Evolutionary conservation across 2,888 invertebrate species (phyloP).

Genomic region (Busseola fusca): DNA sequence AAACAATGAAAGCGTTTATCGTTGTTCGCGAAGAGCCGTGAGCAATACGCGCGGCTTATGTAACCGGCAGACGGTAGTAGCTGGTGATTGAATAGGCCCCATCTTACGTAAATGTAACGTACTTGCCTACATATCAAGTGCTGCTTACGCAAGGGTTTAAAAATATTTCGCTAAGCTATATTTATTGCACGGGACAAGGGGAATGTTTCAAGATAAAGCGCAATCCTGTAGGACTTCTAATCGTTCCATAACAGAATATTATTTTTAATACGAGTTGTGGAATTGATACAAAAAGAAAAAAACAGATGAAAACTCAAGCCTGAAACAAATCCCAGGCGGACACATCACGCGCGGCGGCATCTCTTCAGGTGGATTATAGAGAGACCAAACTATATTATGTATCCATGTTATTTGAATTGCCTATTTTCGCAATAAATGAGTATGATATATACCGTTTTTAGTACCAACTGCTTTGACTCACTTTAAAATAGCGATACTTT

Average conservation of each 20-base stretch:
- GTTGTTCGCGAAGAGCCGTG: slow-evolving; percentile 69
- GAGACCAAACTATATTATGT: no score
- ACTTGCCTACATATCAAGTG: slow-evolving; percentile 79
- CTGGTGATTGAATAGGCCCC: slow-evolving; percentile 83
- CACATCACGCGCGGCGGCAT: no score
- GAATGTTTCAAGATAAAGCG: background rate
- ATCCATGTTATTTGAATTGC: no score
- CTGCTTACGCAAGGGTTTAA: slow-evolving; percentile 74
- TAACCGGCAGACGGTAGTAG: slow-evolving; percentile 79
- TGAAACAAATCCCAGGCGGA: slow-evolving; percentile 18
- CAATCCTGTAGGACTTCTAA: background rate
- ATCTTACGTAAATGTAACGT: slow-evolving; percentile 85
- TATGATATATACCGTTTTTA: no score
- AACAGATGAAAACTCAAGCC: slow-evolving; percentile 14
- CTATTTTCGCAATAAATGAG: no score
- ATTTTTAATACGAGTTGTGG: background rate
- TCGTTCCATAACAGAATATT: background rate
- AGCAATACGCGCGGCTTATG: slow-evolving; percentile 75
- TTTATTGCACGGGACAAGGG: slow-evolving; percentile 20
- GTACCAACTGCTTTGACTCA: slow-evolving; percentile 13
- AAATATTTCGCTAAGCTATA: slow-evolving; percentile 64
- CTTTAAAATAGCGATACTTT: slow-evolving; percentile 37
- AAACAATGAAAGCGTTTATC: slow-evolving; percentile 66
- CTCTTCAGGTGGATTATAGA: no score
- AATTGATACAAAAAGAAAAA: background rate